phyloP scores from a whole-genome alignment of 2,888 invertebrate genomes.

The Lasioglossum pauxillum region DNA sequence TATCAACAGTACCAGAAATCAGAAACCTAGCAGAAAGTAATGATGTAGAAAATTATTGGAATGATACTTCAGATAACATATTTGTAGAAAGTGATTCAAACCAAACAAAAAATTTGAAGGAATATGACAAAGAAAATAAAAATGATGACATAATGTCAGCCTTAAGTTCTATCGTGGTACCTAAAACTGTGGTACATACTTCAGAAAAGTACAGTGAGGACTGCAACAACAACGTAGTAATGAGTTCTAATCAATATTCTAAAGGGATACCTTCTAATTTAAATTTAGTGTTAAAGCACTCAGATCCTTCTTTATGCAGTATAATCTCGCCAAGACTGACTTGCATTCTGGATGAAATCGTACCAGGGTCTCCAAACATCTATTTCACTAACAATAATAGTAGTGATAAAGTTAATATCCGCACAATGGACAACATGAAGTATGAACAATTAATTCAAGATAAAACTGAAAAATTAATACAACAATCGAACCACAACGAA shows the following conservation, averaged over 20 bases:
- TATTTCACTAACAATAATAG: slow-evolving; percentile 56
- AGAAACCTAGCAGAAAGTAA: slow-evolving; percentile 68
- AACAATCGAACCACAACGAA: not conserved
- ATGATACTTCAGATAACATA: slow-evolving; percentile 71
- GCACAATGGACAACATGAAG: not conserved
- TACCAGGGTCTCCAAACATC: slow-evolving; percentile 74
- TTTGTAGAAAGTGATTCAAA: not conserved
- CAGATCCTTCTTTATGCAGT: slow-evolving; percentile 10
- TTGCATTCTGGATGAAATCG: slow-evolving; percentile 62
- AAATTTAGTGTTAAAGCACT: slow-evolving; percentile 30
- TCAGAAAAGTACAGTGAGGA: not conserved
- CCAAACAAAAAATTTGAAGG: not conserved
- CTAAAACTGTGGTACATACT: slow-evolving; percentile 3
- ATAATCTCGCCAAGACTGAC: slow-evolving; percentile 75
- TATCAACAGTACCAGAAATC: slow-evolving; percentile 77
- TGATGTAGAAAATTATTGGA: slow-evolving; percentile 78
- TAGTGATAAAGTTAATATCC: not conserved
- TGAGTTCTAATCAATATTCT: not conserved
- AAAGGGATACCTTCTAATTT: slow-evolving; percentile 13
- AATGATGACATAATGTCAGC: not conserved
- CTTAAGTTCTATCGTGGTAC: not conserved
- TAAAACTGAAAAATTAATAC: not conserved
- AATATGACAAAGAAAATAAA: slow-evolving; percentile 7
- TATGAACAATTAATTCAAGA: not conserved
- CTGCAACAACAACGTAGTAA: not conserved